A percentile compares a stretch with the other conserved stretches of the same genome.
phyloP scores from a whole-genome alignment of 2,888 invertebrate species.

The Kuschelorhynchus macadamiae region DNA sequence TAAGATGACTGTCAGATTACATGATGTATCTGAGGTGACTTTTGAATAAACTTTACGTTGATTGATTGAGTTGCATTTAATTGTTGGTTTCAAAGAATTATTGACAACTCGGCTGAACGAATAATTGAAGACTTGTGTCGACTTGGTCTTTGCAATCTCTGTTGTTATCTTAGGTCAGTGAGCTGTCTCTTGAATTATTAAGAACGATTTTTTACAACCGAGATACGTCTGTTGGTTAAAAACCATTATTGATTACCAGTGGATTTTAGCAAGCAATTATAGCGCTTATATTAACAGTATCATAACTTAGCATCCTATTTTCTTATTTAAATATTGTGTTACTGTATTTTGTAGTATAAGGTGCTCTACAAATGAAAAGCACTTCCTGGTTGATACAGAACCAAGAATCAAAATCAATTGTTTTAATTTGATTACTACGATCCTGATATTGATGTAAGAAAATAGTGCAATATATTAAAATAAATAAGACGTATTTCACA shows the following conservation, averaged over 20 bases:
- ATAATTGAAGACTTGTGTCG: conserved; percentile 39
- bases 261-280: too few relatives aligned
- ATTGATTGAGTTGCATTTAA: conserved; percentile 48
- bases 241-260: neutral
- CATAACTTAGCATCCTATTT: too few relatives aligned
- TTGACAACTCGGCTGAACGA: conserved; percentile 30
- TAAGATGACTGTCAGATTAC: conserved; percentile 46
- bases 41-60: conserved; percentile 41
- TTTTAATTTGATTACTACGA: too few relatives aligned
- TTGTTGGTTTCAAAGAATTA: conserved; percentile 39
- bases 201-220: neutral
- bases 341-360: too few relatives aligned
- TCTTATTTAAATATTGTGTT: too few relatives aligned
- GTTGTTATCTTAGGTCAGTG: conserved; percentile 38
- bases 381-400: too few relatives aligned
- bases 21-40: conserved; percentile 45
- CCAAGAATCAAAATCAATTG: too few relatives aligned
- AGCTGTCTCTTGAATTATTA: conserved; percentile 8
- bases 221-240: neutral
- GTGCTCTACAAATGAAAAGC: too few relatives aligned
- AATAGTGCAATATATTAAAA: too few relatives aligned
- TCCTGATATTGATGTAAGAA: too few relatives aligned
- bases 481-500: too few relatives aligned
- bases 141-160: conserved; percentile 19
- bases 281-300: too few relatives aligned